Conservation (phyloP, 1,140 invertebrate species). For the Potamilus streckersoni region DNA sequence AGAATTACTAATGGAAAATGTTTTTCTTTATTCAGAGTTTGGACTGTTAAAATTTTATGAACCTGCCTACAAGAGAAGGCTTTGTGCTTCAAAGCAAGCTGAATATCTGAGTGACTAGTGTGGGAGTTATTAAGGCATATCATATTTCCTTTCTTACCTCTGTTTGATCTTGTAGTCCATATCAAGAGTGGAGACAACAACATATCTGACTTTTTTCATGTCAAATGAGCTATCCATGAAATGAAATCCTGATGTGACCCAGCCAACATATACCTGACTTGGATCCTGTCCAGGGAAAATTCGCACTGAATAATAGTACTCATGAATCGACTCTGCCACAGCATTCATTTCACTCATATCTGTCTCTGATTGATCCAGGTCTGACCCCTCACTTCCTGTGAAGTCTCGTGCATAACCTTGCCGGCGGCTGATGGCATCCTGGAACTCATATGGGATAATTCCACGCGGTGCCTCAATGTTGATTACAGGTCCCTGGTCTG, state of each 20-base stretch:
- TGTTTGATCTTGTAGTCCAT: slow-evolving; percentile 65
- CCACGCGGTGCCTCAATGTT: slow-evolving; percentile 48
- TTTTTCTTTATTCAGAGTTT: not conserved
- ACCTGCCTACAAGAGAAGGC: too few relatives aligned
- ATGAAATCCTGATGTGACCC: slow-evolving; percentile 97
- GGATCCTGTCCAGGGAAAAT: slow-evolving; percentile 98
- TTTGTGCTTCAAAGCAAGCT: too few relatives aligned
- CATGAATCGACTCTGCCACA: slow-evolving; percentile 89
- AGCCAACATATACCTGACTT: slow-evolving; percentile 93
- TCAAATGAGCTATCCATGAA: slow-evolving; percentile 91
- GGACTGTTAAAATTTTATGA: too few relatives aligned
- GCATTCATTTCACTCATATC: slow-evolving; percentile 62
- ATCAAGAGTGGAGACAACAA: slow-evolving; percentile 78
- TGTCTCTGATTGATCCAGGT: slow-evolving; percentile 53
- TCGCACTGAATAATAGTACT: slow-evolving; percentile 94
- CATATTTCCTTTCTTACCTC: slow-evolving; percentile 56
- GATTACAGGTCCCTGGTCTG: slow-evolving; percentile 40
- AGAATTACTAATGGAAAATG: too few relatives aligned
- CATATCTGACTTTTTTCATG: slow-evolving; percentile 85
- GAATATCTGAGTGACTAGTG: too few relatives aligned
- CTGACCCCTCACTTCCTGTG: slow-evolving; percentile 53
- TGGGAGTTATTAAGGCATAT: not conserved
- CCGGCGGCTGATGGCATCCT: slow-evolving; percentile 52
- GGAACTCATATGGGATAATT: slow-evolving; percentile 62
- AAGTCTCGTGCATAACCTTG: slow-evolving; percentile 38